These are phyloP conservation scores for Zosterops lateralis DNA, from an alignment of 2,113 vertebrate species.

Conservation along the genomic window DNA sequence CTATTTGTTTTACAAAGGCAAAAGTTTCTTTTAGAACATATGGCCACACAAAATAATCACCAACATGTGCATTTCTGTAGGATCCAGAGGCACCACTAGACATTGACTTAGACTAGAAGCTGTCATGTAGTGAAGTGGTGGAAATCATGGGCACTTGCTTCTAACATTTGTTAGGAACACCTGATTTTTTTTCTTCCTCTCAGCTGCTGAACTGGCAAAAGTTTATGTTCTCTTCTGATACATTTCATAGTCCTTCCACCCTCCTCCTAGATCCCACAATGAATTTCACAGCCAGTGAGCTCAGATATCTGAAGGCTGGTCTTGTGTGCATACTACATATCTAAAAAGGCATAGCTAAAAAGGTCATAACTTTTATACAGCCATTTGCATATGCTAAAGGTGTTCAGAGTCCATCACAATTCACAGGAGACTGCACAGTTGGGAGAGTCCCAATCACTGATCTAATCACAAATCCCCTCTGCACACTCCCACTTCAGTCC, in stretches of 20 bases:
- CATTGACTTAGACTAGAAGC: background rate
- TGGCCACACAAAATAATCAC: background rate
- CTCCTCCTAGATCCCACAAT: background rate
- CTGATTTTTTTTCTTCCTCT: no score
- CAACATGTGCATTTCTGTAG: background rate
- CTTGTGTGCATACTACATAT: background rate
- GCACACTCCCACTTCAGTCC: background rate
- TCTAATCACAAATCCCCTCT: background rate
- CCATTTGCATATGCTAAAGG: background rate
- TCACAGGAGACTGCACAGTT: fast-evolving
- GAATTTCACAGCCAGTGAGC: background rate
- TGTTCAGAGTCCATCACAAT: background rate
- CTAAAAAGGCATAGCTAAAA: background rate
- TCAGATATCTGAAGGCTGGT: background rate
- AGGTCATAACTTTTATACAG: background rate
- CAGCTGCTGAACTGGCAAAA: background rate
- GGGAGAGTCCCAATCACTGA: background rate
- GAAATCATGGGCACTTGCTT: background rate
- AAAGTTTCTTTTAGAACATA: background rate
- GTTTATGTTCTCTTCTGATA: background rate
- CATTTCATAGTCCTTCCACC: background rate
- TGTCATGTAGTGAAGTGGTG: background rate
- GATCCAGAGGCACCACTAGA: background rate
- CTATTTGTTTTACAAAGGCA: background rate
- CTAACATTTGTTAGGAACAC: background rate